These are phyloP conservation scores for Whitmania pigra DNA, from an alignment of 1,140 invertebrate species.

Conservation along the genomic window DNA sequence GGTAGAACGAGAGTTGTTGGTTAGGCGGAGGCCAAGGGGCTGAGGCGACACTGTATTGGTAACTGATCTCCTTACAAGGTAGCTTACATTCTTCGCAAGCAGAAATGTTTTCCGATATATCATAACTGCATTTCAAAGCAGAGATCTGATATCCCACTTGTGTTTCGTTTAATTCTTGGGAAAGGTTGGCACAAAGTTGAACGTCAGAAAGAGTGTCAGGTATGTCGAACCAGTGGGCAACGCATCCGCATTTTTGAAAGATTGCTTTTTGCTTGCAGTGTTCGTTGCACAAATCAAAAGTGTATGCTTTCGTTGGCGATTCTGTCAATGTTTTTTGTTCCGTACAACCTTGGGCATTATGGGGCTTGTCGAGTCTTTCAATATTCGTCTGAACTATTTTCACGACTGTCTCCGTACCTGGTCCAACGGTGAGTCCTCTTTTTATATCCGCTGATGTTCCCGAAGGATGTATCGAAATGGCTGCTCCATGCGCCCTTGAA, in stretches of 20 bases:
- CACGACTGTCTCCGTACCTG: conserved; percentile 5
- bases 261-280: not conserved
- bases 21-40: conserved; percentile 2
- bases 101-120: no score
- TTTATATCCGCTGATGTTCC: conserved; percentile 9
- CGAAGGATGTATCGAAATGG: not conserved
- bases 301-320: not conserved
- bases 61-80: not conserved
- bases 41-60: not conserved
- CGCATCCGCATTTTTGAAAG: not conserved
- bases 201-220: not conserved
- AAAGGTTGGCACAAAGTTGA: not conserved
- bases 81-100: not conserved
- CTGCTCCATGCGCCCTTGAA: not conserved
- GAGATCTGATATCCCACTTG: no score
- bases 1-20: not conserved
- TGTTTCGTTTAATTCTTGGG: not conserved
- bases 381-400: not conserved
- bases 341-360: conserved; percentile 2
- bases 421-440: conserved; percentile 9
- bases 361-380: not conserved
- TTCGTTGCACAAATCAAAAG: not conserved
- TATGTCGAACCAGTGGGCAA: not conserved
- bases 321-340: not conserved
- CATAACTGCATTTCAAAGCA: no score